phyloP scores from a whole-genome alignment of 2,797 vertebrate species.

The Sparidentex hasta region DNA sequence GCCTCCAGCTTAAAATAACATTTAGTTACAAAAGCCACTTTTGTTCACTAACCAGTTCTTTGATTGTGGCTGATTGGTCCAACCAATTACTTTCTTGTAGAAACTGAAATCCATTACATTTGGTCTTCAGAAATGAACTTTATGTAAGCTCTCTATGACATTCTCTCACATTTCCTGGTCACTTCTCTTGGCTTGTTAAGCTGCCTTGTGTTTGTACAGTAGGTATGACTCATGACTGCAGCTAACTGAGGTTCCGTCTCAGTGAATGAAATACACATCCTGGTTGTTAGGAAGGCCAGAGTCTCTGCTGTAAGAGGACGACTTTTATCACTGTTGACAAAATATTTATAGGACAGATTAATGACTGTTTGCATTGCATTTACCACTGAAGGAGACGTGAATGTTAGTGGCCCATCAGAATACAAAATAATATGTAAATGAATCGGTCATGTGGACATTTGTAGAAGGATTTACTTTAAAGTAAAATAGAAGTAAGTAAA shows the following conservation, averaged over 20 bases:
- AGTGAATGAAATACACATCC: constrained; percentile 46
- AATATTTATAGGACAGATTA: constrained; percentile 48
- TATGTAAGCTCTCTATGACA: neutral
- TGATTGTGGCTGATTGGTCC: neutral
- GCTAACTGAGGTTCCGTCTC: neutral
- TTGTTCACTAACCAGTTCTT: neutral
- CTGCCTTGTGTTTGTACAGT: neutral
- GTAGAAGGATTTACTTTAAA: neutral
- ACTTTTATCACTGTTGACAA: constrained; percentile 65
- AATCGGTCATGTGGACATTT: neutral
- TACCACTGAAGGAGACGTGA: constrained; percentile 15
- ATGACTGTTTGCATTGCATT: constrained; percentile 10
- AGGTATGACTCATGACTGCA: neutral
- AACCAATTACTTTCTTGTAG: neutral
- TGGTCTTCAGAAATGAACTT: neutral
- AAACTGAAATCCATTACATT: neutral
- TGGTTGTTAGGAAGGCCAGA: constrained; percentile 53
- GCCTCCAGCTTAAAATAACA: neutral
- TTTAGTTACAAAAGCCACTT: neutral
- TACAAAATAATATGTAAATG: neutral
- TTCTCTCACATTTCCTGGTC: neutral
- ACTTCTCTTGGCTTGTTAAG: neutral
- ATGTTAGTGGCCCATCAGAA: neutral
- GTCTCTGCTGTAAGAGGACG: constrained; percentile 39
- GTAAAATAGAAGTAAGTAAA: neutral